Conservation (phyloP, 2,113 vertebrate genomes). For the Tapirus terrestris region DNA sequence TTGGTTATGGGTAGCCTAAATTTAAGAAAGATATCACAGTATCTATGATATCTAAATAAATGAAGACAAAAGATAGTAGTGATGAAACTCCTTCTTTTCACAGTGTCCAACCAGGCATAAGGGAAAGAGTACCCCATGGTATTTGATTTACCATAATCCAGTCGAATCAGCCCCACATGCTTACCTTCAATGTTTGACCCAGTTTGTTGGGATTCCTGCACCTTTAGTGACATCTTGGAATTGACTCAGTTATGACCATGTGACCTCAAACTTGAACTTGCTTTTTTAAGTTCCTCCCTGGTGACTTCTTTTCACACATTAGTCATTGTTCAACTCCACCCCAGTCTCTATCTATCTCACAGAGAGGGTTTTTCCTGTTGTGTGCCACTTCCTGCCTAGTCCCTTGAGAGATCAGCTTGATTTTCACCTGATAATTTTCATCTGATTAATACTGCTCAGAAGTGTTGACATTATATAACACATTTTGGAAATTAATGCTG, state of each 20-base stretch:
- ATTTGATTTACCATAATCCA: neutral
- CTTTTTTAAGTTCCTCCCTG: neutral
- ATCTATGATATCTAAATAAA: neutral
- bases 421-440: neutral
- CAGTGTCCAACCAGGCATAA: neutral
- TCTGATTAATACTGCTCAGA: constrained; percentile 7
- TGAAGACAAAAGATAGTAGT: neutral
- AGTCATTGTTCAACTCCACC: neutral
- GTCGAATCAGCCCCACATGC: neutral
- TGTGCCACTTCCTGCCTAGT: neutral
- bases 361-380: neutral
- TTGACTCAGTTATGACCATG: neutral
- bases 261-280: neutral
- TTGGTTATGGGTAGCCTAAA: neutral
- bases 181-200: neutral
- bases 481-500: constrained; percentile 23
- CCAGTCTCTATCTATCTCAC: neutral
- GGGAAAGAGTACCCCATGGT: neutral
- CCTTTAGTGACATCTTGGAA: neutral
- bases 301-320: neutral
- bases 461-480: neutral
- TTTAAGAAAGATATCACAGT: neutral
- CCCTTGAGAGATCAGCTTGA: neutral
- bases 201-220: neutral
- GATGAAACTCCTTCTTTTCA: neutral